These are phyloP conservation scores for Todiramphus saurophagus DNA, from an alignment of 2,113 vertebrate genomes.

Conservation along the genomic window DNA sequence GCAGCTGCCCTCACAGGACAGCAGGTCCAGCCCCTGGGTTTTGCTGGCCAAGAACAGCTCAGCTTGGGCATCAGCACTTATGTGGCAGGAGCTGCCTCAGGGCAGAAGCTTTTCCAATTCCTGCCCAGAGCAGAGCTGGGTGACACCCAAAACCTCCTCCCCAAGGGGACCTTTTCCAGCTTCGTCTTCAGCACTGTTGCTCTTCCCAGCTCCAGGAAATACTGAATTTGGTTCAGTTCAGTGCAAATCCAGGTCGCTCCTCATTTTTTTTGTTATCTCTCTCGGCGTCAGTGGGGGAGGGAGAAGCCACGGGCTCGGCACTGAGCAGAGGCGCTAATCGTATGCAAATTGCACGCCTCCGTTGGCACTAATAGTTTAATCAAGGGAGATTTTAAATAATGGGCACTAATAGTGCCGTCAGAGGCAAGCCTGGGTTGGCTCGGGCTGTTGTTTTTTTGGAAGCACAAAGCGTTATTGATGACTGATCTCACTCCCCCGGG, in stretches of 20 bases:
- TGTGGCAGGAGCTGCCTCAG: background rate
- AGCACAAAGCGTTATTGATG: background rate
- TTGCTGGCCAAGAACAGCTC: background rate
- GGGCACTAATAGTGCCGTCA: background rate
- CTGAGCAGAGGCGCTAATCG: constrained; percentile 10
- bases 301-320: background rate
- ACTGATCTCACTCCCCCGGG: background rate
- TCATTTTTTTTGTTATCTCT: background rate
- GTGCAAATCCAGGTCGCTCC: background rate
- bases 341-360: constrained; percentile 51
- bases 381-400: constrained; percentile 53
- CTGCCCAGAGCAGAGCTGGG: background rate
- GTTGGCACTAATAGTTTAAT: constrained; percentile 53
- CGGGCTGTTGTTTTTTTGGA: background rate
- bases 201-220: background rate
- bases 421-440: background rate
- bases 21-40: background rate
- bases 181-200: background rate
- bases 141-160: background rate
- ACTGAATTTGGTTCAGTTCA: background rate
- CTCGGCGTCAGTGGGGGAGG: background rate
- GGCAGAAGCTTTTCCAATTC: background rate
- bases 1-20: background rate
- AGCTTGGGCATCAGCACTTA: background rate
- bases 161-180: background rate